Base-by-base conservation (phyloP, 37 sponge, comb jelly and placozoan species). In the Aphrocallistes beatrix region DNA sequence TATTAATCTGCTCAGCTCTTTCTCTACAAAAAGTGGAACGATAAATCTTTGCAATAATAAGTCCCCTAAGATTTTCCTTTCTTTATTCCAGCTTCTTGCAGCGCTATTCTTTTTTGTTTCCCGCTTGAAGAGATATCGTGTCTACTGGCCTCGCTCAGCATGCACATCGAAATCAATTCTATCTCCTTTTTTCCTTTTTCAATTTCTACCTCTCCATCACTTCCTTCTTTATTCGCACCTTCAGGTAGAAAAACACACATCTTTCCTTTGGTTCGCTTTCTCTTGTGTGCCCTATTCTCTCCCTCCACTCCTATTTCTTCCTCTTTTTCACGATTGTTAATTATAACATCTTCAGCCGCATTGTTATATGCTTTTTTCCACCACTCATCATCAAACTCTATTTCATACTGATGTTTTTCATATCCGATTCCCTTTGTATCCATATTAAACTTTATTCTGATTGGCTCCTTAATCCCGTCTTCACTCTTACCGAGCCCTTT, bases 311-410 rank as follows among this genome's bases (percentile, higher is more conserved):
- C 17, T 47, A 21, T 60, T 60, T 13, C 75, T 13, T 60, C 32
- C 34, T 30, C n/a, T 25, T 60, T 6, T 32, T 60, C 8, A 60
- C 75, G 8, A 13, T 60, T 60, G 34, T 13, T 28, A 1, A 60
- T 30, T 30, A 60, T 30, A 30, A 60, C 75, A 60, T 19, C 10
- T 19, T 3, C 75, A 32, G 21, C 75, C 34, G 75, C 10, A 3
- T 6, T 60, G 34, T 60, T 60, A 28, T 60, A 60, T 3, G 17
- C 21, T 13, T 32, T 19, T 13, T 60, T 60, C 75, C 75, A 60
- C 75, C 75, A 60, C n/a, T 60, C 75, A 30, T 60, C n/a, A 60
- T 60, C 75, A 13, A 60, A 60, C 75, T 60, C 75, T 60, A 13
- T 6, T 32, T 6, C 8, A 13, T 6, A 19, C 21, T 60, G 28